Conservation (phyloP, 2,797 vertebrate species). For the Sebastes kiyomatsui region DNA sequence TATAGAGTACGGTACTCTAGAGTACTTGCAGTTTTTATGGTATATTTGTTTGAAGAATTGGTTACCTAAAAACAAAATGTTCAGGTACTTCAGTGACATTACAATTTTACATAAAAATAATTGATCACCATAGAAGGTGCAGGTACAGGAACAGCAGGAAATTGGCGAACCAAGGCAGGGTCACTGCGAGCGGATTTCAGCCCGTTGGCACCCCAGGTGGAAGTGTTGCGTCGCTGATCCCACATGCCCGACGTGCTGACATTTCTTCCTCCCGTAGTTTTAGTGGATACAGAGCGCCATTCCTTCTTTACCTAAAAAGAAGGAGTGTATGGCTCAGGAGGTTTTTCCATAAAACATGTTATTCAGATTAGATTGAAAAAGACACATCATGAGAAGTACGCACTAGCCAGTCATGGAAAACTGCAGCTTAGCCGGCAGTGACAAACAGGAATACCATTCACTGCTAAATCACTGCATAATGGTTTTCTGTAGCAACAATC, state of each 20-base stretch:
- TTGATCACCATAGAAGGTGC: slow-evolving; percentile 35
- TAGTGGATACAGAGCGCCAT: slow-evolving; percentile 48
- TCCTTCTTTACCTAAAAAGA: slow-evolving; percentile 38
- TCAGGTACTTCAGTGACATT: not conserved
- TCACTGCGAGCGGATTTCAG: slow-evolving; percentile 72
- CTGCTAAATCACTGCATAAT: not conserved
- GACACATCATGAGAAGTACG: not conserved
- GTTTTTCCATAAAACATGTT: not conserved
- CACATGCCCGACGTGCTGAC: slow-evolving; percentile 18
- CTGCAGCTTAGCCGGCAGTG: not conserved
- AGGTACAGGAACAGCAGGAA: not conserved
- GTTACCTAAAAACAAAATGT: not conserved
- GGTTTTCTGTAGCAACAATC: not conserved
- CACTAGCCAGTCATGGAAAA: not conserved
- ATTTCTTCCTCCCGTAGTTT: slow-evolving; percentile 14
- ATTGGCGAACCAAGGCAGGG: slow-evolving; percentile 45
- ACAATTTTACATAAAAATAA: not conserved
- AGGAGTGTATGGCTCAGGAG: not conserved
- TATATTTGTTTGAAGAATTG: not conserved
- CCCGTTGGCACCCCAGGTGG: slow-evolving; percentile 33
- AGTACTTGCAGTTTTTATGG: not conserved
- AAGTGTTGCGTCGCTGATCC: slow-evolving; percentile 40
- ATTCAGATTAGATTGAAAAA: not conserved
- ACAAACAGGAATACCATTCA: not conserved
- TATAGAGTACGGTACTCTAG: not conserved